phyloP scores from a whole-genome alignment of 2,113 vertebrate genomes.

The Caloenas nicobarica region DNA sequence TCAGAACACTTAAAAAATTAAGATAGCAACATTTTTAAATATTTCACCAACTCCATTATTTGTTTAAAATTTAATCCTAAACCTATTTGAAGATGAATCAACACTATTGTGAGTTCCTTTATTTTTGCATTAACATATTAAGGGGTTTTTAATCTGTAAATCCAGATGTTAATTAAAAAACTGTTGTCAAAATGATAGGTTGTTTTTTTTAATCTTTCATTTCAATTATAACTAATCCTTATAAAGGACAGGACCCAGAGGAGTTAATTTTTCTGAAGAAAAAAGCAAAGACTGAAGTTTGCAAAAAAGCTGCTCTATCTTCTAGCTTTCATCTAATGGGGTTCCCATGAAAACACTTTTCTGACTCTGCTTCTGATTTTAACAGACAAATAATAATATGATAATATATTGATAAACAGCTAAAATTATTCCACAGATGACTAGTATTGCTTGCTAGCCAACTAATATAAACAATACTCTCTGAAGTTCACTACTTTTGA shows the following conservation, averaged over 20 bases:
- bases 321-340: not conserved
- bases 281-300: not conserved
- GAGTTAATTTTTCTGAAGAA: not conserved
- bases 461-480: not conserved
- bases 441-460: not conserved
- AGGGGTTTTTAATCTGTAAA: not conserved
- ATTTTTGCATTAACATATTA: slow-evolving; percentile 3
- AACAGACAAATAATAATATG: not conserved
- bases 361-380: not conserved
- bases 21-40: not conserved
- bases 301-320: not conserved
- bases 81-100: not conserved
- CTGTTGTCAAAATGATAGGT: not conserved
- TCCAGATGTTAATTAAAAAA: slow-evolving; percentile 12
- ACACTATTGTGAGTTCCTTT: not conserved
- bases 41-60: not conserved
- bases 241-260: not conserved
- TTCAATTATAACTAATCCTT: slow-evolving; percentile 6
- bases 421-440: not conserved
- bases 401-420: not conserved
- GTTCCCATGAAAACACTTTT: not conserved
- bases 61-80: not conserved
- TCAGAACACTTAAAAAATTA: not conserved
- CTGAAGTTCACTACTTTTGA: not conserved
- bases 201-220: not conserved